Base-by-base conservation (phyloP, 2,113 vertebrate species). In the Hassar affinis region DNA sequence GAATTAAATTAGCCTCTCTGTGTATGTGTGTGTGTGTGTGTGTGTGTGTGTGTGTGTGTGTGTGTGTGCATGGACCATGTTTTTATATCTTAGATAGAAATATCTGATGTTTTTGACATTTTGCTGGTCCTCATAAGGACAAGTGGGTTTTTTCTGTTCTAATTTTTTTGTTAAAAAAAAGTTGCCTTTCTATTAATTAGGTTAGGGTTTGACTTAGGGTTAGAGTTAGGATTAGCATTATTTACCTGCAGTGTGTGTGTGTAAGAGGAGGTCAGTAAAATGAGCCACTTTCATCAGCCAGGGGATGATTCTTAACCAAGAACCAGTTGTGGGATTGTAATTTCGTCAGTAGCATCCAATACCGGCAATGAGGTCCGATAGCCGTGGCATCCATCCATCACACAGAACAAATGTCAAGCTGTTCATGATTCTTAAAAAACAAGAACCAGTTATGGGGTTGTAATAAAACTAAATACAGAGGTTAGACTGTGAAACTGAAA, bases 361-460 rank as follows among this genome's bases (percentile, higher is more conserved):
- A 20, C 17, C 1, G 17, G 45, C 35, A 51, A 33, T 66, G 61
- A 80, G 17, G n/a, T 80, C 18, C 52, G 25, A 45, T 27, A 59
- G 52, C 25, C 54, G 33, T 27, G 35, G 68, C 27, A 49, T 82
- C 52, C 38, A 75, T 38, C 69, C 49, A 45, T 82, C 52, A 45
- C 6, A 10, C 1, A 75, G 69, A 82, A 47, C 54, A 75, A 61
- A 59, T 77, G 12, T 66, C 45, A 66, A 51, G 20, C 78, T 80
- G 27, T 51, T 33, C 45, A 33, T 51, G 9, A n/a, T n/a, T 72
- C 10, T 72, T 72, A n/a, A 72, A 72, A 72, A 45, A 25, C 42
- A 47, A 7, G 5, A 72, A 49, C 42, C 69, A n/a, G 69, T 17
- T 27, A 4, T 47, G 69, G 42, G 25, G 18, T 35, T 38, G 11